These are phyloP conservation scores for Aegypius monachus DNA, from an alignment of 2,113 vertebrate species.

Conservation along the genomic window DNA sequence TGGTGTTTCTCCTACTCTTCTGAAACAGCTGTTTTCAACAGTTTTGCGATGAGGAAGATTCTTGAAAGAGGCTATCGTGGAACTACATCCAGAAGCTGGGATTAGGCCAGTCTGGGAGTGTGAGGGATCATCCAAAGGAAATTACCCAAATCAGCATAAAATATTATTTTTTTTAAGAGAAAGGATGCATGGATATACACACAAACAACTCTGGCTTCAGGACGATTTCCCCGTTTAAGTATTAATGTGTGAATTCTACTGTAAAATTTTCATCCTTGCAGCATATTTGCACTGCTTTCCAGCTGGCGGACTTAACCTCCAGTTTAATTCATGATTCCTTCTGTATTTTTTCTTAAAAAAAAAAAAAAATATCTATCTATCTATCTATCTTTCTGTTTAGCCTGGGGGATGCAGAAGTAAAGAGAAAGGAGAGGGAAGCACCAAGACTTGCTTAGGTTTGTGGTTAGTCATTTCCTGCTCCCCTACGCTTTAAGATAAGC, in stretches of 20 bases:
- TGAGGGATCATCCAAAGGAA: neutral
- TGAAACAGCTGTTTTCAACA: neutral
- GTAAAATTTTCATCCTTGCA: neutral
- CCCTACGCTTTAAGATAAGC: accelerated
- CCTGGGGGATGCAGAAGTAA: neutral
- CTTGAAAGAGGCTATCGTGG: neutral
- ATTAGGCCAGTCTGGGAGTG: neutral
- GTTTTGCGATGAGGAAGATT: neutral
- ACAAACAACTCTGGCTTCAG: neutral
- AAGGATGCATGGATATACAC: no score
- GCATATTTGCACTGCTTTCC: neutral
- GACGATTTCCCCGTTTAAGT: neutral
- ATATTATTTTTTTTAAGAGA: neutral
- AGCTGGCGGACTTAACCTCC: neutral
- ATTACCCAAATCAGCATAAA: neutral
- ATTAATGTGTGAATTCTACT: neutral
- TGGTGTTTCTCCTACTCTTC: neutral
- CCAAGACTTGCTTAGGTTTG: neutral
- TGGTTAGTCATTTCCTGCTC: neutral
- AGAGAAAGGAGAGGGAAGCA: neutral
- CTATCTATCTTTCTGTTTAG: neutral
- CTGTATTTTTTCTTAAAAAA: neutral
- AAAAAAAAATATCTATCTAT: neutral
- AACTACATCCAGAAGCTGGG: neutral
- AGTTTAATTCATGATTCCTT: neutral